Base-by-base conservation (phyloP, 2,888 invertebrate genomes). In the Tiliacea aurago region DNA sequence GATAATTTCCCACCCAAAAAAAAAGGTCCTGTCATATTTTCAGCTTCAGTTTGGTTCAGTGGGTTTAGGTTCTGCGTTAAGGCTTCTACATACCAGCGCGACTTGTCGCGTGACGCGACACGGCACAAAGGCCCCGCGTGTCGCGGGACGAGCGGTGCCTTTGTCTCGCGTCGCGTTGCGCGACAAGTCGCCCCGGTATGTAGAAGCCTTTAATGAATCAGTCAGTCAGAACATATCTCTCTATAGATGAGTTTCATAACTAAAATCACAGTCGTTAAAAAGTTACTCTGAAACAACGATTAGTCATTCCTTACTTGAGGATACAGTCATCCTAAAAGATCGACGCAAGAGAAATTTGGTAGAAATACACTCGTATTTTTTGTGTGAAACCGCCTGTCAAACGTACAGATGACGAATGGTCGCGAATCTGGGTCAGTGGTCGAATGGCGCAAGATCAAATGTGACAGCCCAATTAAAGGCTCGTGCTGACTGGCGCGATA, bases 341-440 rank as follows among this genome's bases (percentile, higher is more conserved):
- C 37, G 58, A 37, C 55, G 28, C 23, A 68, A 58, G 61, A 75
- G 62, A 83, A n/a, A n/a, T n/a, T n/a, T n/a, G n/a, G n/a, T n/a
- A n/a, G n/a, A n/a, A 73, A 73, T 53, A 71, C 64, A 66, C 68
- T 65, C 51, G 43, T 78, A 43, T 77, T 81, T 85, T 86, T 82
- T 80, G 56, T 75, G 56, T 80, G 61, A 62, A 62, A 58, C 55
- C 23, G 63, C 15, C 72, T 84, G 78, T 83, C 83, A 79, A 62
- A 77, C 67, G 66, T 70, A 68, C 41, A 64, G 74, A 73, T 86
- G 85, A 90, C 89, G 88, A 89, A 90, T 90, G 85, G 83, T 82
- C 82, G 61, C 77, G 76, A 84, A 93, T 91, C 87, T 93, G 76
- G 93, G 93, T 91, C 92, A 92, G 88, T 85, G 84, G 85, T 83